Evolutionary conservation across 1,140 invertebrate species (phyloP), one percentile per base, ranked within the genome.

Genomic region (Drosophila lacertosa): DNA sequence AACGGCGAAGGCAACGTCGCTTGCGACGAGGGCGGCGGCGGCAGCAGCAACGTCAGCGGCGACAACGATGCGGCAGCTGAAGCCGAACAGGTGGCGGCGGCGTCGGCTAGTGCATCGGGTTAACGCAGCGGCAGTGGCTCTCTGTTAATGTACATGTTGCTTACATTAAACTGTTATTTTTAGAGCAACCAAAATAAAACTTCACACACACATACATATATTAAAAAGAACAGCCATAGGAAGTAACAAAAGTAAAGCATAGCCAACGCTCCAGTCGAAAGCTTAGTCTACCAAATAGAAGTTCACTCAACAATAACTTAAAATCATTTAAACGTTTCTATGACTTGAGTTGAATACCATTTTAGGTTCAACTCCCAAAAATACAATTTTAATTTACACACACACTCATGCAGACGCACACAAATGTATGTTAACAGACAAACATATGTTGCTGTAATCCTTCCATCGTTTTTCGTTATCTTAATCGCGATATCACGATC

Each of bases 141-240:
- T 59, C 55, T 77, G 74, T 86, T 72, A 75, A 88, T 76, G 63
- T 88, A 78, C 75, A 65, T 88, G 48, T 73, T 68, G 50, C 67
- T 72, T 72, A 72, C 63, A 72, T 54, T 63, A 16, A 58, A 65
- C 42, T 71, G 62, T 77, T 84, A 74, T 70, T 72, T 26, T 32
- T 54, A 53, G 32, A 40, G 45, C 32, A 66, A 51, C 20, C 40
- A 44, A 66, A 47, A 58, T 32, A n/a, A 13, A 57, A 26, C 18
- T 13, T 58, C 29, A 51, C 20, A 65, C 45, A 45, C 37, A 35
- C n/a, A 24, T n/a, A 29, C 42, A 54, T 13, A 64, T 15, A 69
- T 9, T 16, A 39, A 47, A 20, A 44, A 15, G 26, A 24, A 37
- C 20, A 42, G 10, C 29, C 10, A 26, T 4, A 20, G 4, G 11